Base-by-base conservation (phyloP, 2,888 invertebrate species). In the Sphaerophoria taeniata region DNA sequence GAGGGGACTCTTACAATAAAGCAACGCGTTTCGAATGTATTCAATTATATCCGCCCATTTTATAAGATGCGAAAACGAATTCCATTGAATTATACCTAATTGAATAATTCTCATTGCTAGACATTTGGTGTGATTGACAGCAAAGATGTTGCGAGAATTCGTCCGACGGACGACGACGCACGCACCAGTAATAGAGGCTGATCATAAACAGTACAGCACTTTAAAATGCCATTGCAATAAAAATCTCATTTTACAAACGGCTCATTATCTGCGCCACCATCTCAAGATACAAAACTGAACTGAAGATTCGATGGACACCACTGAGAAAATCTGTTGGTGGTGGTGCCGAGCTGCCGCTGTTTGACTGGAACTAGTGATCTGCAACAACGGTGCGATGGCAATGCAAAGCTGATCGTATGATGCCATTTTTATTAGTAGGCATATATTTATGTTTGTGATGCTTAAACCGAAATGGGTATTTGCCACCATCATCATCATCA, bases 191-290 rank as follows among this genome's bases (percentile, higher is more conserved):
- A 47, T 33, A 55, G 71, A 71, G 67, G 45, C 71, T 55, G 81
- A 81, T 75, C 74, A 75, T 75, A 79, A 84, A 84, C 75, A 84
- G 84, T 84, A 84, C 84, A 79, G 67, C 75, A 79, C 79, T 84
- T 75, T 67, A 79, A 79, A 71, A 79, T 79, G 49, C 84, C 84
- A 79, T 75, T 49, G 75, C 75, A 84, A 79, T 79, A 84, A 71
- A 84, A 79, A 71, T 79, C 75, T 55, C 79, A 74, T 78, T 77
- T 73, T 49, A 56, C 73, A 74, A 67, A 60, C 61, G 63, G 78
- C 70, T 83, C 77, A 84, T 84, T 84, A 79, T 75, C 79, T 75
- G 79, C 79, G 75, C 75, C 84, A 84, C 84, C 79, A 84, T 84
- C 75, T 70, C 65, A 71, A 63, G 47, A 70, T 63, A 16, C 58